phyloP scores from a whole-genome alignment of 2,888 invertebrate species.

The Argyra leucocephala region DNA sequence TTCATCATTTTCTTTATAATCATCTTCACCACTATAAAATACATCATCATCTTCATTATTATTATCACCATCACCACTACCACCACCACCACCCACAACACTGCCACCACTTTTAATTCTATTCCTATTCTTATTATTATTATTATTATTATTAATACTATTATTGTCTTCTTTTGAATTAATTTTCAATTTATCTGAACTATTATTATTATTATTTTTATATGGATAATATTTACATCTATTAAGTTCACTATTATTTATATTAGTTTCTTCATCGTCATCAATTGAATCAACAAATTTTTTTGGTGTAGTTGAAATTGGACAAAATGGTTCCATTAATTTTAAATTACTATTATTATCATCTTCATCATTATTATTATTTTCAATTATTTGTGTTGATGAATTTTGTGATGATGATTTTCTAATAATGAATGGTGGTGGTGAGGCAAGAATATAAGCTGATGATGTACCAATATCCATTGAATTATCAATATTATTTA shows the following conservation, averaged over 20 bases:
- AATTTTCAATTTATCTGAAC: conserved; percentile 8
- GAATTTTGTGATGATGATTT: not conserved
- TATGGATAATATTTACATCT: conserved; percentile 7
- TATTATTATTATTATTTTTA: conserved; percentile 7
- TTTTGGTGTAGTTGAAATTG: conserved; percentile 23
- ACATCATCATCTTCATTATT: conserved; percentile 15
- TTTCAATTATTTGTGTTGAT: conserved; percentile 14
- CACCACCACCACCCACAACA: not conserved
- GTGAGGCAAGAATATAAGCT: not conserved
- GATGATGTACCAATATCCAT: not conserved
- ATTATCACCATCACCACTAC: conserved; percentile 8
- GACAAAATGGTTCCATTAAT: conserved; percentile 23
- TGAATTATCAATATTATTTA: conserved; percentile 7
- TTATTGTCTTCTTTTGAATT: conserved; percentile 12
- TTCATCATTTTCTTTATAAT: conserved; percentile 22
- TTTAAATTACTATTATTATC: conserved; percentile 17
- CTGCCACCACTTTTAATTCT: not conserved
- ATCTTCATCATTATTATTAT: conserved; percentile 15
- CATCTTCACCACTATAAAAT: conserved; percentile 15
- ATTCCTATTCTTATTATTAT: conserved; percentile 4
- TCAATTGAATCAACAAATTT: conserved; percentile 24
- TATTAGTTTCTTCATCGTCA: conserved; percentile 14
- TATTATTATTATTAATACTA: conserved; percentile 21
- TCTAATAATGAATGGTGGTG: not conserved
- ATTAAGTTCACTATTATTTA: conserved; percentile 7